Percentiles rank a stretch among this genome's conserved stretches.
phyloP scores from a whole-genome alignment of 1,140 invertebrate species.

The Patella vulgata region DNA sequence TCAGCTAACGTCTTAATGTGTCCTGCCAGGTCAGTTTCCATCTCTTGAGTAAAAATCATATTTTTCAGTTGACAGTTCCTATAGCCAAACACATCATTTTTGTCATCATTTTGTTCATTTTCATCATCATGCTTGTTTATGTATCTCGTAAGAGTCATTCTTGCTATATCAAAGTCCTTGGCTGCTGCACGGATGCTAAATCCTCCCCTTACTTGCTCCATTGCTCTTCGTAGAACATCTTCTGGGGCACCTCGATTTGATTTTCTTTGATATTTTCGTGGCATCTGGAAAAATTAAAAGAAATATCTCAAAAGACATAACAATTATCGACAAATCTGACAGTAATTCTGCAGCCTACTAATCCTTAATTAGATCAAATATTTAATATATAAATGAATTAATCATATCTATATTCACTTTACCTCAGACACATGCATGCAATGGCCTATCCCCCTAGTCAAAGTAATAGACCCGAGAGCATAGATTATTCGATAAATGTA shows the following conservation, averaged over 20 bases:
- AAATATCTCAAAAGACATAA: neutral
- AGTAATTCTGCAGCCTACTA: too few species aligned
- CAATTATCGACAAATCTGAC: too few species aligned
- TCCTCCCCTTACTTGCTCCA: neutral
- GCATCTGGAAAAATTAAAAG: neutral
- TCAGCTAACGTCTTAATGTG: constrained; percentile 16
- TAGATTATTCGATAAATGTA: too few species aligned
- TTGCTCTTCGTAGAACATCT: neutral
- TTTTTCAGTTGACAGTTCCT: neutral
- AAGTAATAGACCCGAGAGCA: too few species aligned
- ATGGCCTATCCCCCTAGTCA: too few species aligned
- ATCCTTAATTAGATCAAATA: too few species aligned
- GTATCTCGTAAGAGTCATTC: neutral
- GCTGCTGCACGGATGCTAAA: neutral
- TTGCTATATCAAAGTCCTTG: neutral
- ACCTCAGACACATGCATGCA: too few species aligned
- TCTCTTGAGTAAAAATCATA: constrained; percentile 8
- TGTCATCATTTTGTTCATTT: constrained; percentile 2
- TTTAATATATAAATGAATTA: too few species aligned
- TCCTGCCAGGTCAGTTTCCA: constrained; percentile 14
- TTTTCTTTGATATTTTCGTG: neutral
- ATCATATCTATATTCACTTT: too few species aligned
- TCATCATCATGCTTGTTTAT: too few species aligned
- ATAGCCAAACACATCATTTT: constrained; percentile 3
- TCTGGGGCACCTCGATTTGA: neutral